Percentiles rank a stretch among this genome's conserved stretches.
Evolutionary conservation across 2,113 vertebrate genomes (phyloP).

Genomic region (Alligator mississippiensis): DNA sequence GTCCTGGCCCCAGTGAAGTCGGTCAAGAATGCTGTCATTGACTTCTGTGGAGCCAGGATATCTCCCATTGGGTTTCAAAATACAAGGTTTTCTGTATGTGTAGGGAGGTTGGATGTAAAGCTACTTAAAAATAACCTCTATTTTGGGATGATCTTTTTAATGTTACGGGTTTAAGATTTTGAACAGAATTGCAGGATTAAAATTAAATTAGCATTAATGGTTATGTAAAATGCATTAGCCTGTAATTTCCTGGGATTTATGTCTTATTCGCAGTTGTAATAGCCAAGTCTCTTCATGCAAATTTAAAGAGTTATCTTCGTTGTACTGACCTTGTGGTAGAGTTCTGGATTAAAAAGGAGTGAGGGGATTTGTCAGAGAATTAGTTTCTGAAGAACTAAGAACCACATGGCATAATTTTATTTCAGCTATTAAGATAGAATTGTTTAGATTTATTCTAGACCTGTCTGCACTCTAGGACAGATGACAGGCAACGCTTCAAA

Average conservation of each 20-base stretch:
- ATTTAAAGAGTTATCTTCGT: constrained; percentile 28
- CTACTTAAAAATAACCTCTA: background rate
- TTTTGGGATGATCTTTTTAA: background rate
- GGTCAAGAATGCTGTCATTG: background rate
- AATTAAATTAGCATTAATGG: constrained; percentile 78
- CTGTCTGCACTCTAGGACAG: constrained; percentile 2
- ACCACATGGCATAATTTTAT: background rate
- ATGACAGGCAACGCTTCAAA: background rate
- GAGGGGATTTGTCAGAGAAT: constrained; percentile 54
- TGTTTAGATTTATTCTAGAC: background rate
- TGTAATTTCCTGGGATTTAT: constrained; percentile 84
- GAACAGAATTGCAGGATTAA: constrained; percentile 77
- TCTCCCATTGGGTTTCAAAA: background rate
- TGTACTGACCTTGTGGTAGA: constrained; percentile 40
- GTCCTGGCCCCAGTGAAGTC: background rate
- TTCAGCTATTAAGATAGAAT: constrained; percentile 19
- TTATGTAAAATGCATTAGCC: constrained; percentile 83
- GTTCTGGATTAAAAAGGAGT: constrained; percentile 23
- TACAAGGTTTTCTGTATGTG: background rate
- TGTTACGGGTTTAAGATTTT: background rate
- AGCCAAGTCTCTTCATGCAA: constrained; percentile 37
- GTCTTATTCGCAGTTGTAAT: constrained; percentile 38
- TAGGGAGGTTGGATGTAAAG: background rate
- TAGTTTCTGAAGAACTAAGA: constrained; percentile 31
- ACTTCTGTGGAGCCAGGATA: background rate